These are phyloP conservation scores for Aphelenchoides besseyi DNA, from an alignment of 1,140 invertebrate species.

Conservation along the genomic window DNA sequence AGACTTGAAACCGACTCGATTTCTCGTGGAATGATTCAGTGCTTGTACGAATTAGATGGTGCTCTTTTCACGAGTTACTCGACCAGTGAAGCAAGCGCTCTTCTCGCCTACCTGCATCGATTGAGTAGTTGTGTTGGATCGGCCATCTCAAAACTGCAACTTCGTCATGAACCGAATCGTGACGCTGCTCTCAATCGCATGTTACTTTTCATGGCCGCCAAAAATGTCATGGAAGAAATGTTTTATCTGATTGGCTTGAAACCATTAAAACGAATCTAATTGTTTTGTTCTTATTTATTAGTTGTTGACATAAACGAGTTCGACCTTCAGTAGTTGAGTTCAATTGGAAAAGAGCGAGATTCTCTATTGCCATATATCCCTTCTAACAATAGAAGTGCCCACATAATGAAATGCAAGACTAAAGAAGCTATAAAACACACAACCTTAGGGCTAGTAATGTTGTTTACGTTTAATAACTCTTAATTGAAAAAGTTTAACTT, in stretches of 20 bases:
- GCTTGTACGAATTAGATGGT: slow-evolving; percentile 23
- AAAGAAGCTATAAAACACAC: too few relatives aligned
- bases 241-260: slow-evolving; percentile 11
- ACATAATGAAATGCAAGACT: too few relatives aligned
- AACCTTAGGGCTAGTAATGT: too few relatives aligned
- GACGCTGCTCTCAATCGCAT: slow-evolving; percentile 5
- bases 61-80: slow-evolving; percentile 17
- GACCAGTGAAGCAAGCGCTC: not conserved
- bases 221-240: slow-evolving; percentile 16
- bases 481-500: not conserved
- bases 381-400: too few relatives aligned
- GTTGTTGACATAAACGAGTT: too few relatives aligned
- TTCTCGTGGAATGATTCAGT: slow-evolving; percentile 2
- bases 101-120: slow-evolving; percentile 15
- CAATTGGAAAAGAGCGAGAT: too few relatives aligned
- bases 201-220: slow-evolving; percentile 18
- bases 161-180: slow-evolving; percentile 19
- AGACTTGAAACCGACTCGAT: slow-evolving; percentile 5
- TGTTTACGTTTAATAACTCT: slow-evolving; percentile 1
- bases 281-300: slow-evolving; percentile 9
- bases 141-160: slow-evolving; percentile 11
- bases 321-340: too few relatives aligned
- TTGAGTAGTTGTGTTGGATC: slow-evolving; percentile 15
- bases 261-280: slow-evolving; percentile 10
- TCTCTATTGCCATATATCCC: too few relatives aligned